Percentiles rank a stretch among this genome's conserved stretches.
Conservation (phyloP, 2,113 vertebrate species). For the Channa maculata region DNA sequence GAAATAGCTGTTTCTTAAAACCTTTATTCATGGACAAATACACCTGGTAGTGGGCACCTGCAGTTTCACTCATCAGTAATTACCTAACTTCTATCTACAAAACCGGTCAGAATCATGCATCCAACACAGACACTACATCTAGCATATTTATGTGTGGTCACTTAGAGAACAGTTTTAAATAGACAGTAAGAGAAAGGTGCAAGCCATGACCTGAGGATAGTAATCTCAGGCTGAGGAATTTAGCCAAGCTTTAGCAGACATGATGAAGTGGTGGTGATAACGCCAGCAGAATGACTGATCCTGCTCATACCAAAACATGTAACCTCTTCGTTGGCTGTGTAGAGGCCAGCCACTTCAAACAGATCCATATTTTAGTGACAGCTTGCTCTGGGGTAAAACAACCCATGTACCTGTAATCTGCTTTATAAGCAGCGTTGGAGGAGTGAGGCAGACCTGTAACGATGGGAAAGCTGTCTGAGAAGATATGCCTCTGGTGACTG, state of each 20-base stretch:
- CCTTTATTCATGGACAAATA: constrained; percentile 52
- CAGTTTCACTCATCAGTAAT: constrained; percentile 11
- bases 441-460: constrained; percentile 24
- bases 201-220: constrained; percentile 58
- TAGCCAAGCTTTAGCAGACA: constrained; percentile 44
- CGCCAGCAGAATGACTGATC: constrained; percentile 63
- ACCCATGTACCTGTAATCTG: constrained; percentile 75
- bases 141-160: constrained; percentile 8
- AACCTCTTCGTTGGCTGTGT: constrained; percentile 42
- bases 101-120: constrained; percentile 17
- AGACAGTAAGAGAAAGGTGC: constrained; percentile 35
- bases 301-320: constrained; percentile 59
- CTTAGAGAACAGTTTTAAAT: constrained; percentile 13
- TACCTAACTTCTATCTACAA: constrained; percentile 22
- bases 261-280: constrained; percentile 55
- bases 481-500: constrained; percentile 24
- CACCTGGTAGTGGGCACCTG: not conserved
- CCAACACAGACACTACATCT: not conserved
- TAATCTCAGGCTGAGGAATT: constrained; percentile 63
- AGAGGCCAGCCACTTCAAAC: constrained; percentile 66
- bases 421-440: constrained; percentile 45
- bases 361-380: constrained; percentile 80
- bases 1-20: constrained; percentile 47
- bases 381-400: constrained; percentile 69
- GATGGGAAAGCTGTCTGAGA: constrained; percentile 39